Conservation (phyloP, 2,888 invertebrate genomes). For the Thumatha senex region DNA sequence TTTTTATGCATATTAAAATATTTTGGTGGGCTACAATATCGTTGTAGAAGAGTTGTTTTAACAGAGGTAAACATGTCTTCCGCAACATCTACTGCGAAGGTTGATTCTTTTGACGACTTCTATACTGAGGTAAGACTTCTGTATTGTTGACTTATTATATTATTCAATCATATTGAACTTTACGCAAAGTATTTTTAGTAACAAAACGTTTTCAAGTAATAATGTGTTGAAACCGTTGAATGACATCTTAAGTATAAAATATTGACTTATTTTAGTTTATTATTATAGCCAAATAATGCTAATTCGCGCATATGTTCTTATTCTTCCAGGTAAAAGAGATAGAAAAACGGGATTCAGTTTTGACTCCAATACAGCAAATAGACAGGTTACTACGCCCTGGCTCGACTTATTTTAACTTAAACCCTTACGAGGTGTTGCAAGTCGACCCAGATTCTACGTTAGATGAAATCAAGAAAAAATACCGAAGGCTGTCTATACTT, state of each 20-base stretch:
- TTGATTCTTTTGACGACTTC: slow-evolving; percentile 91
- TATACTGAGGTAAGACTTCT: slow-evolving; percentile 87
- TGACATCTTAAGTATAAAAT: too few species aligned
- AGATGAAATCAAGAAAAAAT: slow-evolving; percentile 98
- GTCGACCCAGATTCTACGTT: slow-evolving; percentile 94
- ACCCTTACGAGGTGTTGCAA: slow-evolving; percentile 96
- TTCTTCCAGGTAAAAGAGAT: slow-evolving; percentile 96
- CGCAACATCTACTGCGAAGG: slow-evolving; percentile 72
- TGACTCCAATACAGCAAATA: slow-evolving; percentile 98
- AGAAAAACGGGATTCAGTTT: slow-evolving; percentile 97
- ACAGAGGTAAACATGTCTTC: slow-evolving; percentile 48
- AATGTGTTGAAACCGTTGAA: not conserved
- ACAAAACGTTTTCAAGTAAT: too few species aligned
- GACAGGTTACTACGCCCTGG: slow-evolving; percentile 97
- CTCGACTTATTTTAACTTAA: slow-evolving; percentile 99
- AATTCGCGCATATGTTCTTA: too few species aligned
- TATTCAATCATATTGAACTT: too few species aligned
- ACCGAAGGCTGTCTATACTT: slow-evolving; percentile 96
- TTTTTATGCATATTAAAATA: not conserved
- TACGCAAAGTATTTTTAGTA: too few species aligned
- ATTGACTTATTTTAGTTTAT: too few species aligned
- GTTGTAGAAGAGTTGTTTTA: slow-evolving; percentile 8
- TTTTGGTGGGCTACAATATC: not conserved
- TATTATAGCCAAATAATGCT: too few species aligned
- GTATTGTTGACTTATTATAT: not conserved